Evolutionary conservation across 2,113 vertebrate genomes (phyloP).

Genomic region (Rhombomys opimus): DNA sequence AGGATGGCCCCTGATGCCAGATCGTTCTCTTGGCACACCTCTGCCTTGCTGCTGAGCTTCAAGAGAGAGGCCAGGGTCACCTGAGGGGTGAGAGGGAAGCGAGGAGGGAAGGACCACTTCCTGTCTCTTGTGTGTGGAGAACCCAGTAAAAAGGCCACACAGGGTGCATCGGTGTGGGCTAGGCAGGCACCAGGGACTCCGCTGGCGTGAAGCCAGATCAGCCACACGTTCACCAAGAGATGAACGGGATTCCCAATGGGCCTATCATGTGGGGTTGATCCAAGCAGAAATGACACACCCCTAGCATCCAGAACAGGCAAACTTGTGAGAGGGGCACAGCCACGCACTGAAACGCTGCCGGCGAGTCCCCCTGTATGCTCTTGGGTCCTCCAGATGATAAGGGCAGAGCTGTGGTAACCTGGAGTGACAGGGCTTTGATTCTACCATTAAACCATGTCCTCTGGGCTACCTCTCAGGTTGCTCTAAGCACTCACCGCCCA

Average conservation of each 20-base stretch:
- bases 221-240: neutral
- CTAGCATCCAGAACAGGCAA: slow-evolving; percentile 45
- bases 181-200: neutral
- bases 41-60: neutral
- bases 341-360: neutral
- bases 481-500: slow-evolving; percentile 41
- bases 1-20: neutral
- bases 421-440: neutral
- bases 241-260: neutral
- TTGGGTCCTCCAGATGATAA: neutral
- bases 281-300: slow-evolving; percentile 24
- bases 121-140: fast-evolving
- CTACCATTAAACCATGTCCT: neutral
- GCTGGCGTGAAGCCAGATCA: slow-evolving; percentile 44
- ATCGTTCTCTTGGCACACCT: neutral
- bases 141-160: neutral
- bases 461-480: neutral
- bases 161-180: neutral
- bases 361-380: neutral
- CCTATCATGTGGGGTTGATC: neutral
- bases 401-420: neutral
- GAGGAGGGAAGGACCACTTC: neutral
- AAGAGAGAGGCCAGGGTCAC: neutral
- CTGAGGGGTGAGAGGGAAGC: neutral
- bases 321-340: neutral